Percentiles rank a stretch among this genome's conserved stretches.
phyloP scores from a whole-genome alignment of 2,797 vertebrate species.

The Coilia nasus region DNA sequence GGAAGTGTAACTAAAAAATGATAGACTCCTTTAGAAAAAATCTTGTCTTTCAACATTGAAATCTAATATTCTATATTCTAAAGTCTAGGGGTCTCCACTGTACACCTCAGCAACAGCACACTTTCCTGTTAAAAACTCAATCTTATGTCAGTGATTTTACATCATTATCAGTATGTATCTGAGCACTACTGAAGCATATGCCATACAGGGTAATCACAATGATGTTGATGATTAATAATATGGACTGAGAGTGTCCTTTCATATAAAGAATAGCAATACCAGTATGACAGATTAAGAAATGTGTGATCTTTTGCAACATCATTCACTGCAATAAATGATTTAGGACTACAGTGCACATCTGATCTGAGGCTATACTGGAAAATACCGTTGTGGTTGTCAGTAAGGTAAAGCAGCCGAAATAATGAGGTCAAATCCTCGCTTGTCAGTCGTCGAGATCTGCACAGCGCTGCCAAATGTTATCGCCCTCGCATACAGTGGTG shows the following conservation, averaged over 20 bases:
- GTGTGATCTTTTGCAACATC: background rate
- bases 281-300: background rate
- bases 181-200: background rate
- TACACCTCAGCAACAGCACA: too few species aligned
- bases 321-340: background rate
- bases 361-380: background rate
- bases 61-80: too few species aligned
- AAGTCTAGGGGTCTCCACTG: too few species aligned
- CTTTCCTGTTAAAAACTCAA: background rate
- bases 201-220: background rate
- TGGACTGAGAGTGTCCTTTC: background rate
- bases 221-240: background rate
- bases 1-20: too few species aligned
- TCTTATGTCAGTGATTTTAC: background rate
- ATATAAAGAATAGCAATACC: background rate
- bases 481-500: background rate
- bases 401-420: background rate
- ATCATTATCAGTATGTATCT: background rate
- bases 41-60: too few species aligned
- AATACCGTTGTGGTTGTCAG: background rate
- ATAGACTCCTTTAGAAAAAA: too few species aligned
- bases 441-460: slow-evolving; percentile 14
- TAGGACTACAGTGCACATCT: background rate
- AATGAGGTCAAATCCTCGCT: background rate
- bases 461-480: background rate